Evolutionary conservation across 2,888 invertebrate genomes (phyloP), one percentile per base, ranked within the genome.

Genomic region (Augochlorella aurata): DNA sequence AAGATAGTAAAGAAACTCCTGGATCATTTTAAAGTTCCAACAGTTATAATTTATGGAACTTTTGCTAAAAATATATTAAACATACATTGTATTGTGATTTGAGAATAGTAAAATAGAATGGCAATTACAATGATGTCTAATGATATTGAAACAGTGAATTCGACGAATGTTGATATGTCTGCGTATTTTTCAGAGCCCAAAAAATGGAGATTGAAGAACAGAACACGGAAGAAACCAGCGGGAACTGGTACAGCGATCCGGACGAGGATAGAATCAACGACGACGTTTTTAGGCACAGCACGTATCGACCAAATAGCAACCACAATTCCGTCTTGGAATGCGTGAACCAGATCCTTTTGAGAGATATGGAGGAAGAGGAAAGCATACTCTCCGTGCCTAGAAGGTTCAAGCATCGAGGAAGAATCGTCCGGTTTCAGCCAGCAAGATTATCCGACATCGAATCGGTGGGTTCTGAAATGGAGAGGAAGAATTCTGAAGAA

Each of bases 261-360:
- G 97, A 97, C 91, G 97, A 97, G 86, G 95, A 96, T 83, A 95
- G 96, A 77, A 95, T 96, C 38, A 95, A 95, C 90, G 96, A 96
- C 91, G 93, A 93, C 24, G 90, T 92, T 4, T 92, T 93, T 44
- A 89, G 92, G 38, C 92, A 93, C 82, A 92, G 89, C 72, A 89
- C 91, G 1, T 93, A 93, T 76, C 91, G 92, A 45, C 90, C 93
- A 0, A 95, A 96, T 87, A 96, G 96, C 87, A 95, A 96, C 92
- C 97, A 97, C 87, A 97, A 97, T 94, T 97, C 97, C 1, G 97
- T 97, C 10, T 93, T 97, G 71, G 97, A 97, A 93, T 97, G 97
- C 91, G 97, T 97, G 85, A 97, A 97, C 94, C 97, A 97, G 94
- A 97, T 97, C 88, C 94, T 97, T 58, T 93, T 97, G 49, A 96